Conservation (phyloP, 2,888 invertebrate species). For the Andrena dorsata region DNA sequence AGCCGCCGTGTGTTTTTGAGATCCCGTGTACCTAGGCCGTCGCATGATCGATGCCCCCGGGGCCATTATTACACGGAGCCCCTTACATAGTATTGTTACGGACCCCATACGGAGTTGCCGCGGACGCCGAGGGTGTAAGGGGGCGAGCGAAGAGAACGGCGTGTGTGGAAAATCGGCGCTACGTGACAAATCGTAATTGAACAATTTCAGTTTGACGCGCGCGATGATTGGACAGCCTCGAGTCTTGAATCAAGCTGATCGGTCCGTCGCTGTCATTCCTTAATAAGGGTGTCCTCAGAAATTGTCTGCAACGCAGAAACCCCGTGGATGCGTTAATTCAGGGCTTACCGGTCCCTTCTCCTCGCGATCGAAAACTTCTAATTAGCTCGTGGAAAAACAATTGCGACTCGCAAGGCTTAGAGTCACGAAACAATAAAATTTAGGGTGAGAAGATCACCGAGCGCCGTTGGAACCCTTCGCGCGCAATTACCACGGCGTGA, state of each 20-base stretch:
- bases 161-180: constrained; percentile 73
- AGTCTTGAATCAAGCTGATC: constrained; percentile 40
- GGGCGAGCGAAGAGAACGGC: constrained; percentile 25
- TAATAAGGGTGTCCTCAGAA: constrained; percentile 22
- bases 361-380: background rate
- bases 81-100: constrained; percentile 77
- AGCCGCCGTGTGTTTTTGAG: constrained; percentile 57
- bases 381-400: constrained; percentile 14
- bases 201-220: constrained; percentile 76
- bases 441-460: no score
- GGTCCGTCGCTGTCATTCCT: constrained; percentile 20
- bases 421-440: no score
- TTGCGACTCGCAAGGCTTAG: background rate
- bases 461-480: no score
- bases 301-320: background rate
- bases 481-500: background rate
- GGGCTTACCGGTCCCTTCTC: constrained; percentile 26
- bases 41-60: constrained; percentile 80
- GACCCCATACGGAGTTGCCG: constrained; percentile 62
- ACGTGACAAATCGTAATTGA: constrained; percentile 84
- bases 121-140: constrained; percentile 9
- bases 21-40: constrained; percentile 32
- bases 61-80: constrained; percentile 81
- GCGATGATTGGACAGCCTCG: constrained; percentile 44
- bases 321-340: constrained; percentile 19